phyloP scores from a whole-genome alignment of 2,113 vertebrate species.

The Neotragus pygmaeus region DNA sequence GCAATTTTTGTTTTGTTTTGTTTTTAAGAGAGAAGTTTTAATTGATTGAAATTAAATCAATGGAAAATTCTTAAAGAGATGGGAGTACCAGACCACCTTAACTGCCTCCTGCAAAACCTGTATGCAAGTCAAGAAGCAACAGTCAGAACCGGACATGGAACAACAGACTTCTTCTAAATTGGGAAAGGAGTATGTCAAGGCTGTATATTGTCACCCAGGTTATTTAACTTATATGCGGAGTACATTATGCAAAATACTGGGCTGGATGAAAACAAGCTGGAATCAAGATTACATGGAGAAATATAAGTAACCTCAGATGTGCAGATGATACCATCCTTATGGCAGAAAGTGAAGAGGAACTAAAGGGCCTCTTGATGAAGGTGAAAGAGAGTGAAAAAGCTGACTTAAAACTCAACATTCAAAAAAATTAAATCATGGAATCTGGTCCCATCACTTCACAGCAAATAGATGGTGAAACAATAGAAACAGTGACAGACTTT shows the following conservation, averaged over 20 bases:
- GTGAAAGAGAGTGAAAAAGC: not conserved
- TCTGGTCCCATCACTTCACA: not conserved
- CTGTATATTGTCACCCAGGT: not conserved
- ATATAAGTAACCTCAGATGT: not conserved
- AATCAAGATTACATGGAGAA: not conserved
- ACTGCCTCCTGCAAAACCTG: not conserved
- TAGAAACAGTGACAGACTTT: not conserved
- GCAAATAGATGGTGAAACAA: not conserved
- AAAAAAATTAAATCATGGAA: not conserved
- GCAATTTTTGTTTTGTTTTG: not conserved
- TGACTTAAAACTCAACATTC: not conserved
- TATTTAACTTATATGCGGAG: not conserved
- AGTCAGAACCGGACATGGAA: not conserved
- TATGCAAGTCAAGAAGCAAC: not conserved
- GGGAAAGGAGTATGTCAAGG: not conserved
- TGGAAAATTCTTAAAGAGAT: not conserved
- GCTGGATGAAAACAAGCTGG: not conserved
- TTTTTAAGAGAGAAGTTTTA: not conserved
- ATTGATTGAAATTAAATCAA: not conserved
- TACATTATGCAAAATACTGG: not conserved
- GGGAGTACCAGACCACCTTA: not conserved
- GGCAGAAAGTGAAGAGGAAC: not conserved
- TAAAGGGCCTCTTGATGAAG: not conserved
- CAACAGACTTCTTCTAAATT: not conserved
- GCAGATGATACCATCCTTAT: not conserved